These are phyloP conservation scores for Siniperca undulata DNA, from an alignment of 2,797 vertebrate species.

Conservation along the genomic window DNA sequence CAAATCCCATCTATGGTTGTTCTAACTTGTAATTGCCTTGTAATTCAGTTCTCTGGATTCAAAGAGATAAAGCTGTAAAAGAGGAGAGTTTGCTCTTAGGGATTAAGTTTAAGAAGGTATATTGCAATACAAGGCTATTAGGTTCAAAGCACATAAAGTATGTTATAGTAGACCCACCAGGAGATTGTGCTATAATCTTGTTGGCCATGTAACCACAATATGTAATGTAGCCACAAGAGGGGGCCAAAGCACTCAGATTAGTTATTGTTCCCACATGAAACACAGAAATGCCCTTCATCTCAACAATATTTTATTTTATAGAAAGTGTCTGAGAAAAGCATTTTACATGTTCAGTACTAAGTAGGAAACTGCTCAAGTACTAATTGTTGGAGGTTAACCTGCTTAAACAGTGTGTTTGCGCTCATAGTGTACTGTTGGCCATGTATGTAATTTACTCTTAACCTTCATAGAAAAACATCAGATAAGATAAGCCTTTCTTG, in stretches of 20 bases:
- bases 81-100: neutral
- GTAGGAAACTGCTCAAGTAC: neutral
- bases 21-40: constrained; percentile 37
- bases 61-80: neutral
- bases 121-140: neutral
- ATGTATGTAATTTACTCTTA: neutral
- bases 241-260: constrained; percentile 59
- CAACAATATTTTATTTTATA: neutral
- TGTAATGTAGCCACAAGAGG: constrained; percentile 64
- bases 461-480: neutral
- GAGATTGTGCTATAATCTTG: neutral
- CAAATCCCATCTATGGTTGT: constrained; percentile 14
- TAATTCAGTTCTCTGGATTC: constrained; percentile 35
- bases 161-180: neutral
- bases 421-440: neutral
- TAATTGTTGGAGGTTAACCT: neutral
- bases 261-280: neutral
- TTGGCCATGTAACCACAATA: neutral
- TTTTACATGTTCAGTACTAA: neutral
- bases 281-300: neutral
- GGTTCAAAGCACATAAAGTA: constrained; percentile 10
- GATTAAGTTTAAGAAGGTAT: constrained; percentile 23
- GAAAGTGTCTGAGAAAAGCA: neutral
- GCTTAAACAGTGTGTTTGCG: neutral
- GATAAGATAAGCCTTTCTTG: neutral